Evolutionary conservation across 2,797 vertebrate species (phyloP), one percentile per base, ranked within the genome.

Genomic region (Helostoma temminkii): DNA sequence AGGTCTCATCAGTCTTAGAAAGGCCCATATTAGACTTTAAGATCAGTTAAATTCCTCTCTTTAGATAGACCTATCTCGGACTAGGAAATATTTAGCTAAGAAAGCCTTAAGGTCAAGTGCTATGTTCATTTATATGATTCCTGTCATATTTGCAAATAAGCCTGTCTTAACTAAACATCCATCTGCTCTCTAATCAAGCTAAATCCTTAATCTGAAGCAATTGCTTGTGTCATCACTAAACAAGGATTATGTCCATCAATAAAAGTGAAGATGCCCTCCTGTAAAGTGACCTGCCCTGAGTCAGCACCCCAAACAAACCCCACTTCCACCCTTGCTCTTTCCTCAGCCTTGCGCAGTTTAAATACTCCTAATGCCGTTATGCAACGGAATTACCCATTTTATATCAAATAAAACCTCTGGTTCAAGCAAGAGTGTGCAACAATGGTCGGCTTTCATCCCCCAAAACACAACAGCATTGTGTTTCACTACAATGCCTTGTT

Each of bases 361-460:
- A 90, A 92, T 75, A 77, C 69, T 64, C 68, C 70, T 88, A 89
- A 91, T 87, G 80, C 88, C 72, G 71, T 91, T 90, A 91, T 32
- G 83, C 82, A 92, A 93, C 64, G 80, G 85, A 91, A 88, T 93
- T 90, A 90, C 76, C 81, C 83, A 83, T 90, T 87, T 89, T 70
- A 89, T 87, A 83, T 84, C 78, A 82, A 91, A 86, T 86, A 86
- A 91, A 92, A 92, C 77, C 62, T 76, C 39, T 16, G 75, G 89
- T 85, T 91, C 80, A 65, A 81, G 82, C 66, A 76, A 74, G 37
- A 34, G 58, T 57, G 49, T 28, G 62, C 81, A 89, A 91, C 88
- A 92, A 92, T 83, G 77, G 73, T 19, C 64, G 39, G 74, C 86
- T 83, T 89, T 92, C 80, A 89, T 86, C 76, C 73, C 73, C 68